These are phyloP conservation scores for Drosophila fungiperda DNA, from an alignment of 2,888 invertebrate species.

Conservation along the genomic window DNA sequence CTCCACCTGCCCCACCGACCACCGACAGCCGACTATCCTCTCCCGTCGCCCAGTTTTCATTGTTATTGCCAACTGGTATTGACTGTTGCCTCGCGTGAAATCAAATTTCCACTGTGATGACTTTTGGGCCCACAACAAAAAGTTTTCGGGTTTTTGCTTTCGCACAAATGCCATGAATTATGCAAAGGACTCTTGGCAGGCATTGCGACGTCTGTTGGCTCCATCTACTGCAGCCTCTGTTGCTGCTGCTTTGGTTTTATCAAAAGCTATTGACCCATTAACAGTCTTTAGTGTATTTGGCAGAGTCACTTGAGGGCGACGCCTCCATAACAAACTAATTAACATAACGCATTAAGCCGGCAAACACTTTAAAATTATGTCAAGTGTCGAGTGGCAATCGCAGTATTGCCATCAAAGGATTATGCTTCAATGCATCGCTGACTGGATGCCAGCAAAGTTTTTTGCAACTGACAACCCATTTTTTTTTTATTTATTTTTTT, in stretches of 20 bases:
- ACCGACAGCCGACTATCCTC: conserved; percentile 1
- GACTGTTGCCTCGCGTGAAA: conserved; percentile 73
- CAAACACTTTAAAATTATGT: conserved; percentile 75
- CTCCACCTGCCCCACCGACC: not conserved
- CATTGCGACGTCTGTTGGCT: conserved; percentile 22
- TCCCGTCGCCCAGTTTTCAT: conserved; percentile 42
- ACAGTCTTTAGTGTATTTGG: conserved; percentile 59
- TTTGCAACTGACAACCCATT: conserved; percentile 52
- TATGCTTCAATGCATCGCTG: conserved; percentile 23
- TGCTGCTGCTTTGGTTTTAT: conserved; percentile 49
- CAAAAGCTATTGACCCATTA: conserved; percentile 78
- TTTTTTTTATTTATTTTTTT: not conserved
- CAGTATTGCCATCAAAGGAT: conserved; percentile 69
- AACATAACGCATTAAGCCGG: conserved; percentile 75
- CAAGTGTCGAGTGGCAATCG: conserved; percentile 60
- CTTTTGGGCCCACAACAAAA: conserved; percentile 61
- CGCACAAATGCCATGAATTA: conserved; percentile 65
- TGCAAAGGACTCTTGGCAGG: conserved; percentile 68
- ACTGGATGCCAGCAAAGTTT: conserved; percentile 44
- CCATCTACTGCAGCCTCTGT: not conserved
- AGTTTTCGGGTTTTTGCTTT: conserved; percentile 46
- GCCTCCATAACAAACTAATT: conserved; percentile 66
- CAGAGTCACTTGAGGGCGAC: conserved; percentile 46
- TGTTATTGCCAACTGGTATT: conserved; percentile 76
- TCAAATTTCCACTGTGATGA: conserved; percentile 79